Evolutionary conservation across 2,113 vertebrate genomes (phyloP).

Genomic region (Anhinga rufa): DNA sequence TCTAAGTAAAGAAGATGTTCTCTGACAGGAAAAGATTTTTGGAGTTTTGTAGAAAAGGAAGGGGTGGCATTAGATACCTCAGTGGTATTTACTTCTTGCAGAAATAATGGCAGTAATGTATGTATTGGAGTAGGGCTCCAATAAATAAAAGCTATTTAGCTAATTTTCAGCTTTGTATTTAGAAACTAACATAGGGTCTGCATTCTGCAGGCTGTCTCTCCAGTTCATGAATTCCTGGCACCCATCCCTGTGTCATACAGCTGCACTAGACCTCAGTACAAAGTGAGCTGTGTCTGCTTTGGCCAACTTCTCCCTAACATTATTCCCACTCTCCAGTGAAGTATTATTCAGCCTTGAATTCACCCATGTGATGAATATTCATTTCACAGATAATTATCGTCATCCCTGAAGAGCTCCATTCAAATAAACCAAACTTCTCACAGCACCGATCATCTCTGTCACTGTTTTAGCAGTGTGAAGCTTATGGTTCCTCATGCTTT

Average conservation of each 20-base stretch:
- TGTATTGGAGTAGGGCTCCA: not conserved
- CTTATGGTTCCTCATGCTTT: not conserved
- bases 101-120: not conserved
- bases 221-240: not conserved
- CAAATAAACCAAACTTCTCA: not conserved
- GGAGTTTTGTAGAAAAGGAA: not conserved
- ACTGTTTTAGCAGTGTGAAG: not conserved
- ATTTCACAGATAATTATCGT: conserved; percentile 27
- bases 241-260: not conserved
- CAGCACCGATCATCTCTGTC: not conserved
- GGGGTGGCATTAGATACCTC: not conserved
- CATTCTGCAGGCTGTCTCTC: not conserved
- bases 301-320: not conserved
- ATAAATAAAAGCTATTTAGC: not conserved
- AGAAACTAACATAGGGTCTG: not conserved
- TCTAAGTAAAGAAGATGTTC: not conserved
- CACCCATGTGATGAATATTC: conserved; percentile 14
- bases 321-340: not conserved
- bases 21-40: not conserved
- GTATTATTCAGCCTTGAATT: not conserved
- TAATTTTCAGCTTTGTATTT: not conserved
- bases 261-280: not conserved
- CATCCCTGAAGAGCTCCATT: not conserved
- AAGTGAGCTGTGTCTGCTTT: not conserved
- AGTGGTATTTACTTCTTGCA: not conserved